phyloP scores from a whole-genome alignment of 2,888 invertebrate species.

The Pardosa pseudoannulata region DNA sequence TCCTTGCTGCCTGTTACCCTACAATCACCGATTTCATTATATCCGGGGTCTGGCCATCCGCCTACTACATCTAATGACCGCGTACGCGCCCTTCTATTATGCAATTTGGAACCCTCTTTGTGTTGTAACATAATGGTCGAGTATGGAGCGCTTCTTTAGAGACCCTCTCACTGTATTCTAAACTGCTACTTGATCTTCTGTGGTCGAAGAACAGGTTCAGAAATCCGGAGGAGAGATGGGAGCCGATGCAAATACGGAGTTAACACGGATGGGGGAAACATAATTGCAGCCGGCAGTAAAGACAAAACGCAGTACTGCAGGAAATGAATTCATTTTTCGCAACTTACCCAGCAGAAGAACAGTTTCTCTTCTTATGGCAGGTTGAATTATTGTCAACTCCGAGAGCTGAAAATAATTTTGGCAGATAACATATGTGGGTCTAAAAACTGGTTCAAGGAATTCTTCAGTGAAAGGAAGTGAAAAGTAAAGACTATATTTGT shows the following conservation, averaged over 20 bases:
- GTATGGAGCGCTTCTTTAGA: neutral
- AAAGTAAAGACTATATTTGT: too few species aligned
- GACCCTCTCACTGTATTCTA: neutral
- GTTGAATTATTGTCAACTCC: too few species aligned
- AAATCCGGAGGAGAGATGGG: neutral
- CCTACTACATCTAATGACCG: constrained; percentile 63
- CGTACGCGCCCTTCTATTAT: constrained; percentile 64
- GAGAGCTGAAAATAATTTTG: too few species aligned
- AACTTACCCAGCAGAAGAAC: neutral
- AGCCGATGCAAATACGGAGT: constrained; percentile 9
- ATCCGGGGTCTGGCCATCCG: constrained; percentile 35
- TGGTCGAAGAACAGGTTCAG: constrained; percentile 1
- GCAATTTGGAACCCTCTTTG: constrained; percentile 59
- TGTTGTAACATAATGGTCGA: constrained; percentile 25
- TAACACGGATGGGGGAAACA: neutral
- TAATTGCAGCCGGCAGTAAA: neutral
- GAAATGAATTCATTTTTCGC: neutral
- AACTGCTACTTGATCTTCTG: constrained; percentile 45
- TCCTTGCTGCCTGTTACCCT: constrained; percentile 31
- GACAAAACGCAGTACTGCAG: neutral
- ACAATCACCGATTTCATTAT: constrained; percentile 67
- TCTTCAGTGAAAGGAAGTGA: too few species aligned
- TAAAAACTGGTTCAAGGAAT: too few species aligned
- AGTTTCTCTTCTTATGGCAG: neutral
- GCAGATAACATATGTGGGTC: too few species aligned